Percentiles rank a stretch among this genome's conserved stretches.
Conservation (phyloP, 2,113 vertebrate species). For the Patagioenas fasciata region DNA sequence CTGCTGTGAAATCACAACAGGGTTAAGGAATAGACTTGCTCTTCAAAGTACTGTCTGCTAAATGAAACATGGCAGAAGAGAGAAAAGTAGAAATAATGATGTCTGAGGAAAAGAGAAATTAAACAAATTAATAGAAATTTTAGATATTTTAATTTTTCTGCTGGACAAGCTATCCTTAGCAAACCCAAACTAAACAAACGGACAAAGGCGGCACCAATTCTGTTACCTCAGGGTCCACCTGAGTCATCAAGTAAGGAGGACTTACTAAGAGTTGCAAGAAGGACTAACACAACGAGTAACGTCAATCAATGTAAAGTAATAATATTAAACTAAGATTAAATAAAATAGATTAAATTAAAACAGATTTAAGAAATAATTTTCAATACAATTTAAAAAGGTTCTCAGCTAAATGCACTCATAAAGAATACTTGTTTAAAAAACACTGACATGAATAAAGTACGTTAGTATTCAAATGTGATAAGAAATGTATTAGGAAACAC, state of each 20-base stretch:
- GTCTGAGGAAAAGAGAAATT: neutral
- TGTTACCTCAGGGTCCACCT: neutral
- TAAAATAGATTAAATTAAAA: neutral
- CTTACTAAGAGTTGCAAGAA: neutral
- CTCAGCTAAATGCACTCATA: neutral
- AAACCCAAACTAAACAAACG: neutral
- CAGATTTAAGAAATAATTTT: neutral
- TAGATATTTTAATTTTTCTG: neutral
- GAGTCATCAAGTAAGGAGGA: neutral
- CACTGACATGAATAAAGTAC: neutral
- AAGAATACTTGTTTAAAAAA: neutral
- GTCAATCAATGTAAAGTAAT: neutral
- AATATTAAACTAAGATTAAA: neutral
- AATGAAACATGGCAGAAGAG: rapidly evolving
- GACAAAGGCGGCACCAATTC: rapidly evolving
- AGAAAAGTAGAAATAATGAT: neutral
- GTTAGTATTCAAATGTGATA: neutral
- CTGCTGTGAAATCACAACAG: neutral
- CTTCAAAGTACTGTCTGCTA: neutral
- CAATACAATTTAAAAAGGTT: neutral
- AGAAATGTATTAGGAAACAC: neutral
- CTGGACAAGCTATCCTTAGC: neutral
- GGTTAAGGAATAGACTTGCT: neutral
- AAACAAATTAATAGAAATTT: neutral
- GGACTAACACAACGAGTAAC: neutral